Percentiles rank a stretch among this genome's conserved stretches.
Evolutionary conservation across 2,113 vertebrate species (phyloP).

Genomic region (Coracopsis vasa): DNA sequence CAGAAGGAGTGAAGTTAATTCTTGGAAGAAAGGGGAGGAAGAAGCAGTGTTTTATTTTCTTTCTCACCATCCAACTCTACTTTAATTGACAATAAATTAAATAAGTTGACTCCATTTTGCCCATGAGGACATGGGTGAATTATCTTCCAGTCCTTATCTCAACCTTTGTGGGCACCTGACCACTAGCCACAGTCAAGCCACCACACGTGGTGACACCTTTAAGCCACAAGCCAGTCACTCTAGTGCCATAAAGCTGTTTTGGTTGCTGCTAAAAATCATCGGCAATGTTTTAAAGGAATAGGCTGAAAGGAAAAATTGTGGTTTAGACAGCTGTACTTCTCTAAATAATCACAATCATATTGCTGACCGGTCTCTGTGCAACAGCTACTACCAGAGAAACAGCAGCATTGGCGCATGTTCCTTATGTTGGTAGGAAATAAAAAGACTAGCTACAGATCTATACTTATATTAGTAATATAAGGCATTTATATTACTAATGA

Average conservation of each 20-base stretch:
- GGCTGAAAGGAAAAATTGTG: neutral
- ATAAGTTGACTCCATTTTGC: neutral
- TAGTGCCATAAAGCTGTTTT: neutral
- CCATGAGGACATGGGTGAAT: neutral
- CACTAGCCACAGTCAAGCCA: neutral
- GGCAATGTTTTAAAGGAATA: rapidly evolving
- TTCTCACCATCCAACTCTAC: neutral
- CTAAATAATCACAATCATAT: neutral
- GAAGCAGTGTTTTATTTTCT: neutral
- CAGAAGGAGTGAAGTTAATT: neutral
- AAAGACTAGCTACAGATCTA: neutral
- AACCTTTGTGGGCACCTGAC: neutral
- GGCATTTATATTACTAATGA: rapidly evolving
- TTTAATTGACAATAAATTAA: neutral
- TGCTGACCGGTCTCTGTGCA: no score
- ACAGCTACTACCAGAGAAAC: neutral
- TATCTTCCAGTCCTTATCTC: neutral
- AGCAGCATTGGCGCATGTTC: rapidly evolving
- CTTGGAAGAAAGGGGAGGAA: neutral
- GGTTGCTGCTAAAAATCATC: neutral
- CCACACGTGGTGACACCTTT: no score
- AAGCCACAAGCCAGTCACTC: neutral
- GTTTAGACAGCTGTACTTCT: neutral
- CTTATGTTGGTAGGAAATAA: no score
- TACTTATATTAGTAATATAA: neutral